Base-by-base conservation (phyloP, 2,113 vertebrate genomes). In the Myotis yumanensis region DNA sequence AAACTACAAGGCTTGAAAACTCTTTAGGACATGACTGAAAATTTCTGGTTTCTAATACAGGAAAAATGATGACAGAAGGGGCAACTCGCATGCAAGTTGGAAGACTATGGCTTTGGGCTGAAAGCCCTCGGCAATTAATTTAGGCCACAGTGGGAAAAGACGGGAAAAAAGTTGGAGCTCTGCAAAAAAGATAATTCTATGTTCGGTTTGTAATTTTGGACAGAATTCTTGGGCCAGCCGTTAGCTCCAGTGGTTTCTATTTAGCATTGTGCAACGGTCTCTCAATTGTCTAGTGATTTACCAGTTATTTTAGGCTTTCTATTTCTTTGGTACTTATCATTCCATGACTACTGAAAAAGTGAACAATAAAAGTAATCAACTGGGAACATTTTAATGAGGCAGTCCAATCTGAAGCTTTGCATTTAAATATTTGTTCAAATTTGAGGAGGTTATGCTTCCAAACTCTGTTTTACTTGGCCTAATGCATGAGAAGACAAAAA, bases 261-360 rank as follows among this genome's bases (percentile, higher is more conserved):
- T 96, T 95, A 96, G 91, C 66, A 90, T 82, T 52, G 52, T 94
- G 83, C 85, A 93, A 95, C 91, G 48, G 96, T 82, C 83, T 95
- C 79, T 92, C 95, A 96, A 94, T 96, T 96, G 91, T 95, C 92
- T 92, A 96, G 51, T 91, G 96, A 97, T 95, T 97, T 96, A 88
- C 94, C 73, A 89, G 96, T 94, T 97, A 97, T 97, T 97, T 97
- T 91, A 77, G 96, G 93, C 91, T 96, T 96, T 95, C 84, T 94
- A 0, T 97, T 94, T 91, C 92, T 91, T 95, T 93, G 86, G 85
- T 96, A 96, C 89, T 96, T 96, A 94, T 80, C 88, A 95, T 95
- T 91, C 43, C 76, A 88, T 95, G 86, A 76, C 93, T 91, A 86
- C 90, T 85, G 52, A 97, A 96, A 97, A 95, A 81, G 48, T 80